These are phyloP conservation scores for Alethe castanea DNA, from an alignment of 2,113 vertebrate species.

Conservation along the genomic window DNA sequence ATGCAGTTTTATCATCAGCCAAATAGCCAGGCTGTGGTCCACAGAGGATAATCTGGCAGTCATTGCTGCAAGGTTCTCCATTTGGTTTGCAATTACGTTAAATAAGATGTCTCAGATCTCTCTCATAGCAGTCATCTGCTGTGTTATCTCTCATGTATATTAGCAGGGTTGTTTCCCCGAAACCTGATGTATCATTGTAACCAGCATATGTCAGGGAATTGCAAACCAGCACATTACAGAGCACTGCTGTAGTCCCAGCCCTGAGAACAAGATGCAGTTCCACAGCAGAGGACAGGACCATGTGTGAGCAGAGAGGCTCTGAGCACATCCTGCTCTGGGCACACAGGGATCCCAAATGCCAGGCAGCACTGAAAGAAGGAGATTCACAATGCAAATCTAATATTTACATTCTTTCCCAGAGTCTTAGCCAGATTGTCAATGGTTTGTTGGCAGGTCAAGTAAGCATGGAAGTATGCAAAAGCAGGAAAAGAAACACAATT, in stretches of 20 bases:
- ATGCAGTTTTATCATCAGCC: slow-evolving; percentile 42
- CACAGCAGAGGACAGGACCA: neutral
- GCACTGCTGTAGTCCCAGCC: neutral
- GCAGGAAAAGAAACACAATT: neutral
- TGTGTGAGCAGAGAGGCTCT: neutral
- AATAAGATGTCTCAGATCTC: slow-evolving; percentile 40
- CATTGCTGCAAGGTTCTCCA: neutral
- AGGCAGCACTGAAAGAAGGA: neutral
- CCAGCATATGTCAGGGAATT: slow-evolving; percentile 40
- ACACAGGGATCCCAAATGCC: neutral
- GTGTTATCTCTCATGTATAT: slow-evolving; percentile 21
- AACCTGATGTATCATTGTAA: neutral
- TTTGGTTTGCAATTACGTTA: slow-evolving; percentile 23
- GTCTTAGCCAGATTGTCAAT: neutral
- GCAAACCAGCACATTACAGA: slow-evolving; percentile 38
- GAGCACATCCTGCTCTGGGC: neutral
- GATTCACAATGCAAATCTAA: neutral
- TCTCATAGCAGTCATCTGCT: slow-evolving; percentile 28
- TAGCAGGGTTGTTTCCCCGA: slow-evolving; percentile 3
- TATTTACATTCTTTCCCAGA: neutral
- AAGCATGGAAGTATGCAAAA: neutral
- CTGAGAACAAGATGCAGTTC: neutral
- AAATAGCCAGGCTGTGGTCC: slow-evolving; percentile 34
- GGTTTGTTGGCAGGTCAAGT: neutral
- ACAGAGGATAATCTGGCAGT: slow-evolving; percentile 48